Evolutionary conservation across 2,797 vertebrate species (phyloP).

Genomic region (Arvicola amphibius): DNA sequence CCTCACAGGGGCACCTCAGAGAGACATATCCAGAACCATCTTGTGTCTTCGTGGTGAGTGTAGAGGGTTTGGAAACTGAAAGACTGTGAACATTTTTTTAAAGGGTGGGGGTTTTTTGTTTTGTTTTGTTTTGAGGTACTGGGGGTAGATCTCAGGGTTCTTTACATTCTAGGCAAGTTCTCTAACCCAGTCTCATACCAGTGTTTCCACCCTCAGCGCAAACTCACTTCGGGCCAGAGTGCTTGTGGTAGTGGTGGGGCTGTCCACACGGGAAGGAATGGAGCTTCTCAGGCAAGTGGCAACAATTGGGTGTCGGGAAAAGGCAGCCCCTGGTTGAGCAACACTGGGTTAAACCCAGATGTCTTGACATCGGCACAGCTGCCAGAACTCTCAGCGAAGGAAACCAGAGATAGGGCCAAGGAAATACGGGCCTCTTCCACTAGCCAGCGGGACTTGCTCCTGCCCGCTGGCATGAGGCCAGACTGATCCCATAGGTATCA

Average conservation of each 20-base stretch:
- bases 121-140: background rate
- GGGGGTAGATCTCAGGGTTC: background rate
- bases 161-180: background rate
- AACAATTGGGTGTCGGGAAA: background rate
- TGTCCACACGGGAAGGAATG: background rate
- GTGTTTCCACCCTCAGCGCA: fast-evolving
- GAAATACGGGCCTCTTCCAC: background rate
- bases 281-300: background rate
- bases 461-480: background rate
- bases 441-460: background rate
- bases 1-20: background rate
- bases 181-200: background rate
- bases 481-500: background rate
- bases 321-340: background rate
- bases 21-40: too few species aligned
- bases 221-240: background rate
- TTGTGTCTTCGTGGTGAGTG: background rate
- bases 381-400: background rate
- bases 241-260: too few species aligned
- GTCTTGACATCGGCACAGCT: background rate
- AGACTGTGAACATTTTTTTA: background rate
- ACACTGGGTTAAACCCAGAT: background rate
- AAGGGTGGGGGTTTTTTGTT: background rate
- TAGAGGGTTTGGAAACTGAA: background rate
- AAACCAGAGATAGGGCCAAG: background rate